A percentile compares a stretch with the other conserved stretches of the same genome.
These are phyloP conservation scores for Nasua narica DNA, from an alignment of 2,797 vertebrate species.

Conservation along the genomic window DNA sequence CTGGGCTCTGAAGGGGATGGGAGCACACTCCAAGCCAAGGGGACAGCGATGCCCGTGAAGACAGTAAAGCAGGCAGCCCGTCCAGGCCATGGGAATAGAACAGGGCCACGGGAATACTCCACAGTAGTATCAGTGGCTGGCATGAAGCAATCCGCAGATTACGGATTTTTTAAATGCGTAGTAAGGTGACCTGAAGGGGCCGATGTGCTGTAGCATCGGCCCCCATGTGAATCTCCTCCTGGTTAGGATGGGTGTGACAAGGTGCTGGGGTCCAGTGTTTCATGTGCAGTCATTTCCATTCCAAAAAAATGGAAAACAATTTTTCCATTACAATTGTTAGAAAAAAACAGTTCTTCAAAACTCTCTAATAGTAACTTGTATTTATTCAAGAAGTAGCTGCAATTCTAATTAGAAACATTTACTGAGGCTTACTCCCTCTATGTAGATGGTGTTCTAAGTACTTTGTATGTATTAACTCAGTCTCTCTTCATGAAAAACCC, in stretches of 20 bases:
- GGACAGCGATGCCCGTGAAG: accelerated
- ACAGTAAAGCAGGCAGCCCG: background rate
- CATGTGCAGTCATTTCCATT: background rate
- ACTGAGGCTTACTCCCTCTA: background rate
- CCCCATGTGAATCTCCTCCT: background rate
- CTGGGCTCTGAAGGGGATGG: background rate
- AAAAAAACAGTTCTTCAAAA: background rate
- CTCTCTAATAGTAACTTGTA: background rate
- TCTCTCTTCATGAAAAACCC: background rate
- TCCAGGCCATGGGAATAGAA: accelerated
- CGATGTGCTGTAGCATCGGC: background rate
- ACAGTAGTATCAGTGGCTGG: background rate
- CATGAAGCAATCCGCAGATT: background rate
- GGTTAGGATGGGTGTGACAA: background rate
- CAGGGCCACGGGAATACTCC: background rate
- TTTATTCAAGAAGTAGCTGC: background rate
- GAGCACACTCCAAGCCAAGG: accelerated
- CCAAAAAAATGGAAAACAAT: no score
- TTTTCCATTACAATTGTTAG: background rate
- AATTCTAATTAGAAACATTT: background rate
- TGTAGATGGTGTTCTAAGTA: background rate
- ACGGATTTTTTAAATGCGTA: background rate
- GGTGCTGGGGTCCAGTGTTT: background rate
- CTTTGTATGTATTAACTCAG: background rate
- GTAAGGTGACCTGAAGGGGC: background rate